Conservation (phyloP, 2,888 invertebrate genomes). For the Cheilosia pagana region DNA sequence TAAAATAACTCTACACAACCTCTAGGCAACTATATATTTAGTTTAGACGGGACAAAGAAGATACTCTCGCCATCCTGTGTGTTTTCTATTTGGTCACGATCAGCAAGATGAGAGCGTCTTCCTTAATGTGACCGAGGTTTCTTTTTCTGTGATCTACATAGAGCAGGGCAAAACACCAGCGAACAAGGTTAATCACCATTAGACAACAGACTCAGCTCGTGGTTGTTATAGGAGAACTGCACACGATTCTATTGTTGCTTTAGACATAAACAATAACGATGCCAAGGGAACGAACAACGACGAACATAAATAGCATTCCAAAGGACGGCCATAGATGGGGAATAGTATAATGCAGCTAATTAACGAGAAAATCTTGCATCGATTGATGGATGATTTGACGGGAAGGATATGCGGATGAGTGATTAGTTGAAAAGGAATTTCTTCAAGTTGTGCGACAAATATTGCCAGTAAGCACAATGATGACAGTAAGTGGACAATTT, state of each 20-base stretch:
- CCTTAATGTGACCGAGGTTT: constrained; percentile 31
- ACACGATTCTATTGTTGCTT: constrained; percentile 63
- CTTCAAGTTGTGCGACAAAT: constrained; percentile 4
- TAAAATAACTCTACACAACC: constrained; percentile 18
- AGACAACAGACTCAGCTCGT: constrained; percentile 36
- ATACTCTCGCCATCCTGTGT: constrained; percentile 3
- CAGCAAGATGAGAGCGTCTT: constrained; percentile 26
- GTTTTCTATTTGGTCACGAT: constrained; percentile 43
- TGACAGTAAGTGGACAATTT: too few species aligned
- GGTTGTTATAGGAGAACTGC: constrained; percentile 3
- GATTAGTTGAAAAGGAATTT: not conserved
- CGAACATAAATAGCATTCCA: constrained; percentile 58
- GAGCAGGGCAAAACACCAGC: constrained; percentile 27
- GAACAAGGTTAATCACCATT: constrained; percentile 53
- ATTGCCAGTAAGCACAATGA: not conserved
- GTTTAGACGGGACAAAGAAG: constrained; percentile 10
- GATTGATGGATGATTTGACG: constrained; percentile 52
- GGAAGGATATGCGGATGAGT: not conserved
- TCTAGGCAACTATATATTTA: constrained; percentile 20
- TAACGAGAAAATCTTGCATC: constrained; percentile 42
- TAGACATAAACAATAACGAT: constrained; percentile 48
- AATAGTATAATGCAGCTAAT: constrained; percentile 61
- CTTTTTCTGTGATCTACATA: constrained; percentile 51
- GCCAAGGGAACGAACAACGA: constrained; percentile 28
- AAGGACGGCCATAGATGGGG: constrained; percentile 58